Evolutionary conservation across 2,113 vertebrate genomes (phyloP).

Genomic region (Oncorhynchus kisutch): DNA sequence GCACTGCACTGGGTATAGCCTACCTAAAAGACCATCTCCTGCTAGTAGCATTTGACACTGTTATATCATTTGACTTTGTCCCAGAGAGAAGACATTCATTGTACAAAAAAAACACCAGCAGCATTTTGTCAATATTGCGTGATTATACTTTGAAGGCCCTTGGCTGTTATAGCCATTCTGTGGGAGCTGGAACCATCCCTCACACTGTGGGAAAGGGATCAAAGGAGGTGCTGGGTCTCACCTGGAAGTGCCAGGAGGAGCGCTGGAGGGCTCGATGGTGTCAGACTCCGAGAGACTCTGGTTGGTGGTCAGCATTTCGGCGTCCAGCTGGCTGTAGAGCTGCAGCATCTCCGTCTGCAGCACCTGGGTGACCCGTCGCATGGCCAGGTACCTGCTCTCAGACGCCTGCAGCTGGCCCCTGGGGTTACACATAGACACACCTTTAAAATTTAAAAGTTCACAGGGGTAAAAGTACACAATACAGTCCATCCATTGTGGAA

Average conservation of each 20-base stretch:
- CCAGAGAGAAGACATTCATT: too few relatives aligned
- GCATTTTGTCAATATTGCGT: too few relatives aligned
- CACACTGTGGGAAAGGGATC: not conserved
- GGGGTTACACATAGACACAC: not conserved
- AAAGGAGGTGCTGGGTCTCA: not conserved
- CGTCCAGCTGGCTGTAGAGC: conserved; percentile 84
- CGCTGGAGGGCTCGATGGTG: conserved; percentile 14
- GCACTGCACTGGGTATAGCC: too few relatives aligned
- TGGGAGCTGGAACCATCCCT: not conserved
- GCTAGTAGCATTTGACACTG: too few relatives aligned
- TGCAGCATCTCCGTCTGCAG: conserved; percentile 88
- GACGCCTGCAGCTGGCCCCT: conserved; percentile 84
- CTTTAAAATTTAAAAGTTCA: not conserved
- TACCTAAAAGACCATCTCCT: too few relatives aligned
- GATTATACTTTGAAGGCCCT: too few relatives aligned
- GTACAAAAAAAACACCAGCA: too few relatives aligned
- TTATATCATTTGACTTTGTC: too few relatives aligned
- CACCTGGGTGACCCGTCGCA: conserved; percentile 80
- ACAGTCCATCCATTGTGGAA: too few relatives aligned
- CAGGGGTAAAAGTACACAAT: too few relatives aligned
- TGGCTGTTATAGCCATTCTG: not conserved
- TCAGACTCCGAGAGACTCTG: not conserved
- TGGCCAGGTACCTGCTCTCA: conserved; percentile 81
- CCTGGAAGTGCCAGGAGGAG: not conserved
- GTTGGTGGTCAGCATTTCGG: conserved; percentile 70